phyloP scores from a whole-genome alignment of 1,140 invertebrate genomes.

The Drosophila burlai region DNA sequence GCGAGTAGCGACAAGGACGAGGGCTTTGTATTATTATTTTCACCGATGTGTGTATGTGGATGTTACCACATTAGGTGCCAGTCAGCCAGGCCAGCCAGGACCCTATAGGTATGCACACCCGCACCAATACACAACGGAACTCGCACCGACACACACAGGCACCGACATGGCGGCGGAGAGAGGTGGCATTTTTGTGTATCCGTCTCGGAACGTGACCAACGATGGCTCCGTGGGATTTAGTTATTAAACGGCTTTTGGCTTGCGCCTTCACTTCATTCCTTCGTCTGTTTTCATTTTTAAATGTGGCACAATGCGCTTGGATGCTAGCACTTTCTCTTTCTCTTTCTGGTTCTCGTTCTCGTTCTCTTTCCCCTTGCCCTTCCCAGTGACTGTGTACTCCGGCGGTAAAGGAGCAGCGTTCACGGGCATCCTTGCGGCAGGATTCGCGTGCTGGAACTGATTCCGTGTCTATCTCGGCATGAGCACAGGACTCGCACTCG shows the following conservation, averaged over 20 bases:
- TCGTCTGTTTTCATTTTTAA: constrained; percentile 71
- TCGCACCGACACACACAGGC: constrained; percentile 14
- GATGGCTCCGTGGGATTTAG: constrained; percentile 67
- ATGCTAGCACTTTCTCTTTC: constrained; percentile 26
- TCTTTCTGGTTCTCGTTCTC: neutral
- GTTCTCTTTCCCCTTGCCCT: constrained; percentile 14
- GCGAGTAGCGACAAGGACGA: constrained; percentile 39
- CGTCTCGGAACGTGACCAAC: constrained; percentile 64
- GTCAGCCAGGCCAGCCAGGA: constrained; percentile 29
- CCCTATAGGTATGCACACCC: constrained; percentile 63
- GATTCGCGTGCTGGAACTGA: constrained; percentile 81
- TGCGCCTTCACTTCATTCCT: constrained; percentile 38
- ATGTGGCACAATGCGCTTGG: constrained; percentile 69
- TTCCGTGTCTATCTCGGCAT: constrained; percentile 40
- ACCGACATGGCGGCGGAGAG: constrained; percentile 22
- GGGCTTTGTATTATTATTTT: constrained; percentile 75
- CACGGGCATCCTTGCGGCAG: constrained; percentile 76
- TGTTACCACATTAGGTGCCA: constrained; percentile 69
- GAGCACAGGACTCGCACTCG: constrained; percentile 5
- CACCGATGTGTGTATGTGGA: constrained; percentile 55
- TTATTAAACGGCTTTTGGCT: constrained; percentile 75
- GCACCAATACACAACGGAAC: constrained; percentile 23
- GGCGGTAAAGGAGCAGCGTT: constrained; percentile 30
- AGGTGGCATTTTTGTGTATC: constrained; percentile 70
- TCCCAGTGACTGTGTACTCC: constrained; percentile 18